These are phyloP conservation scores for Saturnia japonica DNA, from an alignment of 2,888 invertebrate genomes.

Conservation along the genomic window DNA sequence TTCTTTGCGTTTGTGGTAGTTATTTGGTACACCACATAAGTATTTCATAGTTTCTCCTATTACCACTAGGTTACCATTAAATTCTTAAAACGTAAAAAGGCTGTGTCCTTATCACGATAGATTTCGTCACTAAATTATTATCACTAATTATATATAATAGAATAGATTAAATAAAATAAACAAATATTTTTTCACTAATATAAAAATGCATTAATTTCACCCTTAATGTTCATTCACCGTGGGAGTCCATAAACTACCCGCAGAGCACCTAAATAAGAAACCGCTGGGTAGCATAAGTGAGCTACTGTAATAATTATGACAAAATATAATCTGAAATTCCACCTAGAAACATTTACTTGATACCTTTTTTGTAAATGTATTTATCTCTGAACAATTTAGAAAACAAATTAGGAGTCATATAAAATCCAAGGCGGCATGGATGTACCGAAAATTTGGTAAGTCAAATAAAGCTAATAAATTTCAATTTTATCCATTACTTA, in stretches of 20 bases:
- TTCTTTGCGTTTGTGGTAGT: background rate
- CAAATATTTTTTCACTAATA: background rate
- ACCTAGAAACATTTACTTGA: too few relatives aligned
- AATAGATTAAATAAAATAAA: background rate
- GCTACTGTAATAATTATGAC: conserved; percentile 21
- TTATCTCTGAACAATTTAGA: too few relatives aligned
- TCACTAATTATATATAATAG: background rate
- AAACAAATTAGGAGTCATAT: too few relatives aligned
- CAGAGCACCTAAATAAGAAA: conserved; percentile 60
- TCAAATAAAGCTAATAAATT: too few relatives aligned
- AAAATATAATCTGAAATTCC: too few relatives aligned
- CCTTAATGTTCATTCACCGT: conserved; percentile 35
- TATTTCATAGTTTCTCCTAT: background rate
- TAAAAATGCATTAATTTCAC: background rate
- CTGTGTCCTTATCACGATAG: background rate
- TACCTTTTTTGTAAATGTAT: too few relatives aligned
- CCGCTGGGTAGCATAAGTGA: conserved; percentile 50
- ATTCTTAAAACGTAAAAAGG: too few relatives aligned
- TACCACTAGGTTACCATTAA: too few relatives aligned
- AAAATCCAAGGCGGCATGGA: too few relatives aligned
- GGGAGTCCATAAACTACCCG: conserved; percentile 59
- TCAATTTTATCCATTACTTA: too few relatives aligned
- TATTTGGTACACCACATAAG: background rate
- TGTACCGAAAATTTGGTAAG: too few relatives aligned
- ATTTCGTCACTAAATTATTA: background rate